These are phyloP conservation scores for Zelleria hepariella DNA, from an alignment of 2,888 invertebrate species.

Conservation along the genomic window DNA sequence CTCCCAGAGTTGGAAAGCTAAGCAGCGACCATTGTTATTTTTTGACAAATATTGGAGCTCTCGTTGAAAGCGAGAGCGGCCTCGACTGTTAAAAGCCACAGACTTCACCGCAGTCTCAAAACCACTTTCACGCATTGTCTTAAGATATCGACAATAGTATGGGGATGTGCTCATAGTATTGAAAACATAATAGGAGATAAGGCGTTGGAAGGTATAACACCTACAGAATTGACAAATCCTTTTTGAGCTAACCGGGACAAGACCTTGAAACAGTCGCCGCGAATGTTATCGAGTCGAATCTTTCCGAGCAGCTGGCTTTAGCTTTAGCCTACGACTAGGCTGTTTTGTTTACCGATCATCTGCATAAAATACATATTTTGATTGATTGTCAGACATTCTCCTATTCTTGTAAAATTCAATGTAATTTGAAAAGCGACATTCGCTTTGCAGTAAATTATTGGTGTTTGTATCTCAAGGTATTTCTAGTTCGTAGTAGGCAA, in stretches of 20 bases:
- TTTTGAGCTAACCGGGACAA: conserved; percentile 59
- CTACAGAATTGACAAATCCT: conserved; percentile 65
- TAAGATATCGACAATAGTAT: conserved; percentile 8
- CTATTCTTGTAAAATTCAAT: neutral
- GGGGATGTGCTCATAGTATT: neutral
- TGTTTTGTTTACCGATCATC: neutral
- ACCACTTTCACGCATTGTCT: neutral
- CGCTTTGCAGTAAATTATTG: neutral
- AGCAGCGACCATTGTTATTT: neutral
- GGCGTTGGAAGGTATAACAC: conserved; percentile 25
- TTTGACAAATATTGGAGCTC: neutral
- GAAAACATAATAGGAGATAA: neutral
- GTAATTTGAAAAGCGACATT: neutral
- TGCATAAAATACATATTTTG: neutral
- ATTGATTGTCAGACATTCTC: neutral
- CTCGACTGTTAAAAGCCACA: neutral
- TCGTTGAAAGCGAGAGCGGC: neutral
- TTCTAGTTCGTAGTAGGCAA: neutral
- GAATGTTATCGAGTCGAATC: conserved; percentile 62
- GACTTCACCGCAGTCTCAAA: neutral
- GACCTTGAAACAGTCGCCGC: conserved; percentile 69
- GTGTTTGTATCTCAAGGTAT: neutral
- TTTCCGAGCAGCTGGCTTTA: conserved; percentile 19
- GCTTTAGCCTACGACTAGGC: neutral
- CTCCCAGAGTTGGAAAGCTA: neutral